These are phyloP conservation scores for Pristionchus pacificus DNA, from an alignment of 1,140 invertebrate species.

Conservation along the genomic window DNA sequence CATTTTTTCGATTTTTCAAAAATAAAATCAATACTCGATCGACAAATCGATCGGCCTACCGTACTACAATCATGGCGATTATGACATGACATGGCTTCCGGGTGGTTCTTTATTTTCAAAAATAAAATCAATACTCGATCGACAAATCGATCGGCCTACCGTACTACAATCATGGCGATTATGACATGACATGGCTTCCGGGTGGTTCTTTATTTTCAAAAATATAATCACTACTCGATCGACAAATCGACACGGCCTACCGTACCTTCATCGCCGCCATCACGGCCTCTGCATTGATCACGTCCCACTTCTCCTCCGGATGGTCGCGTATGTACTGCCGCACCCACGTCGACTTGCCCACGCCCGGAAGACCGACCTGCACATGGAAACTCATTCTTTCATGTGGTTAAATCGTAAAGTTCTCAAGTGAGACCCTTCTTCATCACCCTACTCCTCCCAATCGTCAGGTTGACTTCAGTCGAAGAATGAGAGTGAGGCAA, in stretches of 20 bases:
- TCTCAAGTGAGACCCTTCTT: no score
- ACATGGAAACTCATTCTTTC: background rate
- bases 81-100: no score
- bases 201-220: conserved; percentile 1
- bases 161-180: background rate
- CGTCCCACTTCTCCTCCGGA: conserved; percentile 49
- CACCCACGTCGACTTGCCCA: conserved; percentile 51
- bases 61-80: no score
- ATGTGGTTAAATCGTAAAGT: background rate
- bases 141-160: background rate
- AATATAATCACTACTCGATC: background rate
- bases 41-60: no score
- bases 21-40: no score
- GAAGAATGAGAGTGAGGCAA: conserved; percentile 22
- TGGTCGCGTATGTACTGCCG: conserved; percentile 52
- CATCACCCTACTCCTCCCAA: no score
- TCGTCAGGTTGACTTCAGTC: no score
- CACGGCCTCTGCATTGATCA: conserved; percentile 45
- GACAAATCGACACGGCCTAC: background rate
- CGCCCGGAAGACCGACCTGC: conserved; percentile 36
- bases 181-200: background rate
- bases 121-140: no score
- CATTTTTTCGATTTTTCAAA: no score
- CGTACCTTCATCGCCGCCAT: conserved; percentile 46
- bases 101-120: no score